Evolutionary conservation across 2,113 vertebrate genomes (phyloP).

Genomic region (Platycercus adscitus): DNA sequence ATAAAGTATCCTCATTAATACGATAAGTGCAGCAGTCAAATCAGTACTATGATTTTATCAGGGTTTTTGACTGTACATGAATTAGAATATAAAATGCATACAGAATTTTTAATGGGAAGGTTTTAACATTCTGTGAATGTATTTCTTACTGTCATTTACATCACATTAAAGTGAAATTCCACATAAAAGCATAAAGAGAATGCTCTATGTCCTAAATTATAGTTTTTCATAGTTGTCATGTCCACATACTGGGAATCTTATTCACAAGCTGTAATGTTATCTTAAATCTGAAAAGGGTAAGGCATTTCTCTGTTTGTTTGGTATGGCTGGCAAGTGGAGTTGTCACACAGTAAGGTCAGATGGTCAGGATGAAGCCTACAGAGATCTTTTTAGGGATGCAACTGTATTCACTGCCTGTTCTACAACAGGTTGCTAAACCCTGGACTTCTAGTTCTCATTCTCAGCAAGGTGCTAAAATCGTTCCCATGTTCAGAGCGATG

Average conservation of each 20-base stretch:
- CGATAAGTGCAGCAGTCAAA: conserved; percentile 85
- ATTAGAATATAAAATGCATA: conserved; percentile 86
- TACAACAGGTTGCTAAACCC: not conserved
- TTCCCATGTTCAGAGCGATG: not conserved
- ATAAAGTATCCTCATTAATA: conserved; percentile 88
- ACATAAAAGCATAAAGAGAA: conserved; percentile 81
- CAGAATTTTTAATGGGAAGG: conserved; percentile 83
- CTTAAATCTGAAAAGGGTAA: conserved; percentile 58
- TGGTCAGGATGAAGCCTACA: conserved; percentile 37
- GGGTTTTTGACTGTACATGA: conserved; percentile 86
- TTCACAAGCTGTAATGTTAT: conserved; percentile 62
- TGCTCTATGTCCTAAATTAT: conserved; percentile 75
- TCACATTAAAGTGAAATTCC: conserved; percentile 81
- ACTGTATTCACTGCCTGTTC: not conserved
- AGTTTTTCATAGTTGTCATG: conserved; percentile 76
- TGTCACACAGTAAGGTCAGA: conserved; percentile 49
- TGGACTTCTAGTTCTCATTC: not conserved
- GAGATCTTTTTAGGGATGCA: not conserved
- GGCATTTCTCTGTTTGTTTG: conserved; percentile 55
- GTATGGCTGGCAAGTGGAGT: conserved; percentile 23
- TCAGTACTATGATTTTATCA: conserved; percentile 85
- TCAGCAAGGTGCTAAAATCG: not conserved
- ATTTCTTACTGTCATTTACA: conserved; percentile 84
- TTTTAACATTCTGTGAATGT: conserved; percentile 81
- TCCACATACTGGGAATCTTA: conserved; percentile 70